Evolutionary conservation across 2,888 invertebrate species (phyloP), one percentile per base, ranked within the genome.

Genomic region (Girardia tigrina): DNA sequence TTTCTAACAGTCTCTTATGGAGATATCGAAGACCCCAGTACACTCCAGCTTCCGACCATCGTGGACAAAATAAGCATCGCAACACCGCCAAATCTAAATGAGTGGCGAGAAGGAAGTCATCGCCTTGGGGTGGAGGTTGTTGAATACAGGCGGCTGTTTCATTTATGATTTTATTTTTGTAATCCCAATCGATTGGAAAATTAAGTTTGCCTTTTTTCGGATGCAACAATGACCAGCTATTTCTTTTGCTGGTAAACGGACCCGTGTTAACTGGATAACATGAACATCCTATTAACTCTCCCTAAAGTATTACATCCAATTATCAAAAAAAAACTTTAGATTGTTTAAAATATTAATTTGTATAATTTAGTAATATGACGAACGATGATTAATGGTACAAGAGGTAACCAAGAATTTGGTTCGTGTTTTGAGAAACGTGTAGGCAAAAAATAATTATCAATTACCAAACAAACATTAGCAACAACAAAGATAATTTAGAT

Each of bases 31-130:
- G 85, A 16, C 93, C 94, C 98, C 98, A 98, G 83, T 91, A 92
- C 14, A 97, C 90, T 0, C 98, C 98, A 83, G 97, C 95, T 82
- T 97, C 95, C 82, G 92, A 90, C 98, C 98, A 99, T 81, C 94
- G 93, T 0, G 92, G 89, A 77, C 94, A 90, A 82, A 98, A 94
- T 16, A 99, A 87, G 82, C 97, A 95, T 74, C 97, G 88, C 75
- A 99, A 85, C 0, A 97, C 94, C 0, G 94, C 93, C 0, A 99
- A 92, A 84, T 99, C 98, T 76, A 98, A 86, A 83, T 94, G 95
- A 0, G 94, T 94, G 0, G 98, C 98, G 26, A 81, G 81, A 16
- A 83, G 79, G 28, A 83, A 80, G 76, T 84, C 83, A 1, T 42
- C 75, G 8, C 29, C 23, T 42, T 28, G 42, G 6, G 73, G 29